Base-by-base conservation (phyloP, 2,797 vertebrate genomes). In the Mionectes olivaceus region DNA sequence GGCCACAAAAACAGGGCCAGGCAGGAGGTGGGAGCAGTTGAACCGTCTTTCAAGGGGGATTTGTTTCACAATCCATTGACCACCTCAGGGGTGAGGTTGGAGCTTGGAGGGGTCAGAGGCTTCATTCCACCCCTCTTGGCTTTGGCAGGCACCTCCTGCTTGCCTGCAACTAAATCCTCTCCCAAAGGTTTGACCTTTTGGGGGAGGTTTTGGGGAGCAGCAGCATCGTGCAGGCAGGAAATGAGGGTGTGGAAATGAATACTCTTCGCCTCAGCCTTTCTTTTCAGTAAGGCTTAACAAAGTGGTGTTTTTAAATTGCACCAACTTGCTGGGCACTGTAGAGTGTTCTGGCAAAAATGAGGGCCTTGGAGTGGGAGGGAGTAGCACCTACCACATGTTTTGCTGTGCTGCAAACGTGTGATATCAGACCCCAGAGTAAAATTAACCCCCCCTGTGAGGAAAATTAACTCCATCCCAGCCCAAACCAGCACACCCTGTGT, bases 181-280 rank as follows among this genome's bases (percentile, higher is more conserved):
- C 0, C 27, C 23, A 4, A 28, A 65, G 57, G 23, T 19, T 3
- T 5, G 30, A 60, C 63, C 47, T 60, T 79, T 27, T 24, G 37
- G 73, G 61, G 68, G 32, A 25, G 1, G 0, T 22, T 57, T 60
- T 71, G 57, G 61, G 43, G 44, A 44, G 53, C 35, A 75, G 43
- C 25, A 18, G 0, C 17, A 2, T 9, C 8, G 1, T 1, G 4
- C 27, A 0, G 0, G 19, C 23, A 30, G 37, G 61, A 65, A 41
- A 24, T 3, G 32, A 67, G 32, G 57, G 77, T 49, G 30, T 15
- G 24, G 19, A 28, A 61, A 37, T 78, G 15, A 64, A 59, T 37
- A 15, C 8, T 63, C 55, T 61, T 67, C 12, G 22, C 25, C 19
- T 82, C 43, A 12, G 13, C 30, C 4, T 67, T 39, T 41, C n/a